Conservation (phyloP, 1,140 invertebrate genomes). For the Diuraphis noxia region DNA sequence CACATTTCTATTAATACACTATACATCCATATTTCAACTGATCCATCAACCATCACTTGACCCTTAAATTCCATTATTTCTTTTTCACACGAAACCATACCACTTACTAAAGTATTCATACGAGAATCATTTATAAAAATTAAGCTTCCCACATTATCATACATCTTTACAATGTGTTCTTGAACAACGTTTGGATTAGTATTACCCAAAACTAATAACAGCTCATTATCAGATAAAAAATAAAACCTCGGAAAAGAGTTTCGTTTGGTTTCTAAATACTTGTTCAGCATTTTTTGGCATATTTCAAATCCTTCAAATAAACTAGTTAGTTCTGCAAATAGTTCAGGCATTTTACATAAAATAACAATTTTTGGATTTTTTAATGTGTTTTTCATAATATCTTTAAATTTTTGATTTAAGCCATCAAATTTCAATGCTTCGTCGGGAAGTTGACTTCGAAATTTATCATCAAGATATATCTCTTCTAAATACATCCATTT, state of each 20-base stretch:
- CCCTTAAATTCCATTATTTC: slow-evolving; percentile 83
- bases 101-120: slow-evolving; percentile 69
- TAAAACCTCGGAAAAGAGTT: slow-evolving; percentile 87
- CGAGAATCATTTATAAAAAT: slow-evolving; percentile 67
- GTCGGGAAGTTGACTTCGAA: slow-evolving; percentile 79
- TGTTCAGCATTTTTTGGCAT: slow-evolving; percentile 88
- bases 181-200: slow-evolving; percentile 79
- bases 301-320: slow-evolving; percentile 77
- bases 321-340: slow-evolving; percentile 73
- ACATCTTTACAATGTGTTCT: slow-evolving; percentile 93
- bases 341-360: slow-evolving; percentile 70
- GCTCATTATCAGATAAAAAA: slow-evolving; percentile 90
- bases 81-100: slow-evolving; percentile 82
- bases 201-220: slow-evolving; percentile 85
- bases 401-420: slow-evolving; percentile 78
- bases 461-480: slow-evolving; percentile 86
- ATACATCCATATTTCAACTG: slow-evolving; percentile 91
- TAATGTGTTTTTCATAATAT: slow-evolving; percentile 79
- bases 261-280: slow-evolving; percentile 85
- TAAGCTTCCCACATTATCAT: slow-evolving; percentile 82
- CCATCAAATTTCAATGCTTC: slow-evolving; percentile 87
- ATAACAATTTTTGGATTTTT: slow-evolving; percentile 77
- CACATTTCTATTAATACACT: slow-evolving; percentile 81
- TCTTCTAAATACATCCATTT: slow-evolving; percentile 87
- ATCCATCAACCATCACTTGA: slow-evolving; percentile 65